Percentiles rank a stretch among this genome's conserved stretches.
phyloP scores from a whole-genome alignment of 2,888 invertebrate genomes.

The Amiota minor region DNA sequence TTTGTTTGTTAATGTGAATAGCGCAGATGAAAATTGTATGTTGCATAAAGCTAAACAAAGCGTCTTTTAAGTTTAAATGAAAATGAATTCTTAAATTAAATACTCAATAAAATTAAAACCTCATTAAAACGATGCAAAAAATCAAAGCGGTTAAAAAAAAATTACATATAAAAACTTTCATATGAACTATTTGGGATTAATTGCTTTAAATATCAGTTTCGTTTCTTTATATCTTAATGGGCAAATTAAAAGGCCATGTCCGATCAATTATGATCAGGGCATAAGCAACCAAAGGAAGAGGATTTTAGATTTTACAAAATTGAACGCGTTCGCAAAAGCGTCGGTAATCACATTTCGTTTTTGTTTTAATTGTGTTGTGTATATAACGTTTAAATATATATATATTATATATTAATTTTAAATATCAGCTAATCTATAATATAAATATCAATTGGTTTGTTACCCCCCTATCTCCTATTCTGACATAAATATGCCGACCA shows the following conservation, averaged over 20 bases:
- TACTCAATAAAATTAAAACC: neutral
- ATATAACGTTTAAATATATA: neutral
- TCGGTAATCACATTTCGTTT: slow-evolving; percentile 15
- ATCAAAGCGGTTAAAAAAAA: neutral
- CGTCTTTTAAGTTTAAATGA: neutral
- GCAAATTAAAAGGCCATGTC: neutral
- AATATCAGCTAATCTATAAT: neutral
- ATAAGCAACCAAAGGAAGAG: neutral
- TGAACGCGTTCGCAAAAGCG: slow-evolving; percentile 11
- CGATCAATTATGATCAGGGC: neutral
- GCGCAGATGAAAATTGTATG: neutral
- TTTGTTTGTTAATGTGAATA: neutral
- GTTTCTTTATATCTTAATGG: neutral
- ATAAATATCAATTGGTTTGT: slow-evolving; percentile 16
- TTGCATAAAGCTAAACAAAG: slow-evolving; percentile 21
- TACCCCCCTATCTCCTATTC: neutral
- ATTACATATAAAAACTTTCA: neutral
- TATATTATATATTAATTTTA: neutral
- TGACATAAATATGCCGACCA: neutral
- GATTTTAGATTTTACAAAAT: neutral
- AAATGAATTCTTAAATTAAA: neutral
- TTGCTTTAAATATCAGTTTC: neutral
- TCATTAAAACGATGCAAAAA: too few relatives aligned
- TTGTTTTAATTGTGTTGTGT: too few relatives aligned
- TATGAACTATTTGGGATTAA: neutral